These are phyloP conservation scores for Saguinus imperator DNA, from an alignment of 2,113 vertebrate genomes.

Conservation along the genomic window DNA sequence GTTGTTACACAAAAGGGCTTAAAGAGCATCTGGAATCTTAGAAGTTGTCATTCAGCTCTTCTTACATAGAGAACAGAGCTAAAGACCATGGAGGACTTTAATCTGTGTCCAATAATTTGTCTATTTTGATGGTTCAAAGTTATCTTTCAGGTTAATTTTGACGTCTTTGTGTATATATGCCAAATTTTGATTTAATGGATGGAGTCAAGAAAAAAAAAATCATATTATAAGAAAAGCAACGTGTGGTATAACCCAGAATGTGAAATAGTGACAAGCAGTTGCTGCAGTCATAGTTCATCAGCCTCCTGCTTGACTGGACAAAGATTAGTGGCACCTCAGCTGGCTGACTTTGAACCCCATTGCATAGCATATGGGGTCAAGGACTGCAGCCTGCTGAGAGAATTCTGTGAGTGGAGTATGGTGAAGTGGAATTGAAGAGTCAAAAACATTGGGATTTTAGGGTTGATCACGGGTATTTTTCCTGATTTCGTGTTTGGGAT, in stretches of 20 bases:
- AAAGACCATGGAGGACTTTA: neutral
- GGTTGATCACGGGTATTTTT: neutral
- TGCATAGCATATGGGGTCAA: neutral
- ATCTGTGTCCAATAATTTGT: neutral
- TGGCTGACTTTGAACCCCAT: neutral
- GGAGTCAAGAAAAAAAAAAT: neutral
- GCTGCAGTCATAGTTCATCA: rapidly evolving
- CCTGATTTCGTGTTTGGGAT: constrained; percentile 58
- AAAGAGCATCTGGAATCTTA: neutral
- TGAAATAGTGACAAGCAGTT: neutral
- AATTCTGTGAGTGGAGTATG: neutral
- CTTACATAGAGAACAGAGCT: neutral
- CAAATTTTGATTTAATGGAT: constrained; percentile 17
- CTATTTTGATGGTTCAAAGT: neutral
- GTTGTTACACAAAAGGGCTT: neutral
- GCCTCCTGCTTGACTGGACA: neutral
- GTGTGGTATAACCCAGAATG: neutral
- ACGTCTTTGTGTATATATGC: neutral
- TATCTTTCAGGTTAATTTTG: neutral
- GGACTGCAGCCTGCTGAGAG: neutral
- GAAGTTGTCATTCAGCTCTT: neutral
- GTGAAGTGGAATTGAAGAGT: neutral
- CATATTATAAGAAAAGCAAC: neutral
- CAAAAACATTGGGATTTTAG: neutral
- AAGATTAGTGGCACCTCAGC: neutral